Base-by-base conservation (phyloP, 30 jellyfish, hydroid and myxozoan genomes). In the Sanderia malayensis region DNA sequence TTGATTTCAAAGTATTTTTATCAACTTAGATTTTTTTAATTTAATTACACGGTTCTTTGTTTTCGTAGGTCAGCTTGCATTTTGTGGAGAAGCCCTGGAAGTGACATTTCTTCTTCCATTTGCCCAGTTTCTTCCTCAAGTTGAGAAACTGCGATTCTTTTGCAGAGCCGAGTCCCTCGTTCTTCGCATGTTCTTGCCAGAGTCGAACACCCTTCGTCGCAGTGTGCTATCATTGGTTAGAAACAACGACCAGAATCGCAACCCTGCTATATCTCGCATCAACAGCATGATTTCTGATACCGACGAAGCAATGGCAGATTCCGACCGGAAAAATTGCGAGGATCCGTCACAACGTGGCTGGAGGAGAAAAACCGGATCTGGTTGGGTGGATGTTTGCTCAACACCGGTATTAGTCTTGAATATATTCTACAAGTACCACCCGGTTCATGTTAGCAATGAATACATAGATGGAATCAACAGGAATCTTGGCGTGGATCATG, bases 71-170 rank as follows among this genome's bases (percentile, higher is more conserved):
- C 96, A 85, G 67, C 58, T 91, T 33, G 96, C 98, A 6, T 83
- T 91, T 46, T 91, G 98, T 80, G 98, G 98, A 20, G 98, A 91
- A 78, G 70, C 93, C n/a, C 60, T 91, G 25, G 98, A 91, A 44
- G 61, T 91, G 27, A 61, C 92, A 29, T 91, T 84, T 63, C 49
- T 76, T 2, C 80, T 91, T 53, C 98, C 98, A 1, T 83, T 83
- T 49, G 84, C 98, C 13, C 79, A 79, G 28, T 91, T 84, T 49
- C 80, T 84, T 29, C 96, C 96, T 20, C 53, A 76, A 65, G 66
- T 67, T 27, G 92, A 71, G 32, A 95, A 76, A 32, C 53, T 81
- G 25, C 82, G 90, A 22, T 81, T 84, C 45, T 83, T 91, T 84
- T 82, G 92, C 74, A 89, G 91, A 2, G 96, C 92, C 8, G 98